Percentiles rank a stretch among this genome's conserved stretches.
These are phyloP conservation scores for Chroicocephalus ridibundus DNA, from an alignment of 2,113 vertebrate species.

Conservation along the genomic window DNA sequence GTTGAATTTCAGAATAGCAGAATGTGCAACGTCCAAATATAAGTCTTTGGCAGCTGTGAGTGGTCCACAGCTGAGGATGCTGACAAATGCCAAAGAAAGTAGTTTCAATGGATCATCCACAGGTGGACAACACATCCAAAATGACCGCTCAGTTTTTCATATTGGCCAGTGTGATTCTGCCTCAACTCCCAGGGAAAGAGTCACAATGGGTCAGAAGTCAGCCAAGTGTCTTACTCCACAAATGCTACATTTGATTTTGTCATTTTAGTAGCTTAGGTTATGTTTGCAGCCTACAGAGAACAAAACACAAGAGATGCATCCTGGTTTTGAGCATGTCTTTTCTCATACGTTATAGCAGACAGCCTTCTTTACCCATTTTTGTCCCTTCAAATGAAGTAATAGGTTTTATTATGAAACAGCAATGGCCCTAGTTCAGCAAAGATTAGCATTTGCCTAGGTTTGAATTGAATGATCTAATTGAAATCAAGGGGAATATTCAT, in stretches of 20 bases:
- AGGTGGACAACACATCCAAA: not conserved
- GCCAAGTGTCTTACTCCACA: accelerated
- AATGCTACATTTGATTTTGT: not conserved
- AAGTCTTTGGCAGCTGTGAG: not conserved
- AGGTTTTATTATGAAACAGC: not conserved
- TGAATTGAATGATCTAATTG: conserved; percentile 40
- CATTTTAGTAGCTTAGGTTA: not conserved
- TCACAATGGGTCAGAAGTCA: not conserved
- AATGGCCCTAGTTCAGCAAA: not conserved
- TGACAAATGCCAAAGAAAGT: not conserved
- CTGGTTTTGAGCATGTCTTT: not conserved
- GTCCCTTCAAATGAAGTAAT: not conserved
- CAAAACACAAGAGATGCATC: not conserved
- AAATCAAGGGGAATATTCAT: conserved; percentile 54
- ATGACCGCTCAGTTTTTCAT: not conserved
- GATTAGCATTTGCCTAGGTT: conserved; percentile 28
- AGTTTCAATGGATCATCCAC: not conserved
- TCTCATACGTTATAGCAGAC: not conserved
- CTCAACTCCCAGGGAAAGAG: not conserved
- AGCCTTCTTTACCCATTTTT: not conserved
- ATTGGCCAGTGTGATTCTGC: not conserved
- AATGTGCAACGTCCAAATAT: not conserved
- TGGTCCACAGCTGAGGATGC: not conserved
- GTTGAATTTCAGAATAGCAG: not conserved
- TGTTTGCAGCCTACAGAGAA: not conserved